phyloP scores from a whole-genome alignment of 2,113 vertebrate genomes.

The Engraulis encrasicolus region DNA sequence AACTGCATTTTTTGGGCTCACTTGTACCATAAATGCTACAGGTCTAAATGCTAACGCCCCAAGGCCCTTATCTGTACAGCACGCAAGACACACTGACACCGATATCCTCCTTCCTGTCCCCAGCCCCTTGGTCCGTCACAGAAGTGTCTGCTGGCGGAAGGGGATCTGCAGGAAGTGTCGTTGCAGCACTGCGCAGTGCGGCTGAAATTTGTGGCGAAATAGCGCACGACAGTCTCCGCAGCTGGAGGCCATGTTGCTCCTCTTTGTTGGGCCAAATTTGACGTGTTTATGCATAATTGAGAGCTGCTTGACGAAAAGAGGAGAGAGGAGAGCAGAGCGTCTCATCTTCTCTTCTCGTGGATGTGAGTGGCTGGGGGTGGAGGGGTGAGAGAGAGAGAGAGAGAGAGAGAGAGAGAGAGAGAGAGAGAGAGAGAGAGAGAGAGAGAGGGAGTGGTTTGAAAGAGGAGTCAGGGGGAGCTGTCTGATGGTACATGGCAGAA shows the following conservation, averaged over 20 bases:
- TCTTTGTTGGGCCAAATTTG: conserved; percentile 67
- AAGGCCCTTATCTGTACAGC: too few species aligned
- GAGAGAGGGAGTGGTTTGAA: neutral
- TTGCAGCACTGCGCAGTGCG: too few species aligned
- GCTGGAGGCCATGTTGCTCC: conserved; percentile 65
- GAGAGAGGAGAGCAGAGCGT: conserved; percentile 31
- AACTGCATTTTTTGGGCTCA: too few species aligned
- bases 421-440: neutral
- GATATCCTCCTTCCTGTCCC: too few species aligned
- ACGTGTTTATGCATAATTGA: conserved; percentile 73
- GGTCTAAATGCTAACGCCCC: too few species aligned
- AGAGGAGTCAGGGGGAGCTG: conserved; percentile 22
- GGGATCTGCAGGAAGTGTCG: conserved; percentile 34
- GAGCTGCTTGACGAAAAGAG: conserved; percentile 62
- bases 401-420: neutral
- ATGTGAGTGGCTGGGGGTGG: neutral
- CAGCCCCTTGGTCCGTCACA: neutral
- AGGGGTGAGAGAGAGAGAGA: neutral
- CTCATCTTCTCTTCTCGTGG: neutral
- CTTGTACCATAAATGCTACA: too few species aligned
- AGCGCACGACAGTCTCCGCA: conserved; percentile 62
- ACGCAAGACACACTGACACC: too few species aligned
- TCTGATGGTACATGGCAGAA: conserved; percentile 27
- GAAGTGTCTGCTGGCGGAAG: neutral
- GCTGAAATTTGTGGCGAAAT: conserved; percentile 59